Evolutionary conservation across 2,888 invertebrate species (phyloP).

Genomic region (Ypsolopha sequella): DNA sequence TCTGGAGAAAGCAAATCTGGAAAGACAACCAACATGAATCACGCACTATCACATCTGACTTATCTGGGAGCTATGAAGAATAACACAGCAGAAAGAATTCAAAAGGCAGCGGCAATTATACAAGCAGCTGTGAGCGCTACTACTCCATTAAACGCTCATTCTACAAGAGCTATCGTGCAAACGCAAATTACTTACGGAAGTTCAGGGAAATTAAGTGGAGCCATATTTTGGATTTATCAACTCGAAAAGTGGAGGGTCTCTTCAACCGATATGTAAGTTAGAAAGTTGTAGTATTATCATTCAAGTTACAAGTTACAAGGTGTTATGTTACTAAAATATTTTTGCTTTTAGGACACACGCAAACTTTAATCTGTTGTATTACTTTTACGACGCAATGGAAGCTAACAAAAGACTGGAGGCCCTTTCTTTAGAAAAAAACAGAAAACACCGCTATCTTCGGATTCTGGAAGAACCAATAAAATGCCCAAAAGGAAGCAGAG

Average conservation of each 20-base stretch:
- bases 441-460: conserved; percentile 82
- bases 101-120: conserved; percentile 77
- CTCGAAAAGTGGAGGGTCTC: conserved; percentile 92
- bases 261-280: conserved; percentile 77
- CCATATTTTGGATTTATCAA: conserved; percentile 87
- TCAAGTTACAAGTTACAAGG: not conserved
- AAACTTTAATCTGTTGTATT: conserved; percentile 92
- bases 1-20: conserved; percentile 94
- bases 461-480: conserved; percentile 69
- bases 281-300: conserved; percentile 1
- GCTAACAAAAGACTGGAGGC: conserved; percentile 75
- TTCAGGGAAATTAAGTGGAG: conserved; percentile 90
- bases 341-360: conserved; percentile 78
- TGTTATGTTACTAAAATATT: not conserved
- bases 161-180: conserved; percentile 86
- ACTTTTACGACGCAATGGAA: conserved; percentile 87
- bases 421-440: conserved; percentile 76
- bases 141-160: conserved; percentile 86
- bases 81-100: conserved; percentile 74
- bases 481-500: conserved; percentile 73
- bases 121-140: conserved; percentile 87
- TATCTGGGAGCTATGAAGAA: conserved; percentile 82
- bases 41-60: conserved; percentile 84
- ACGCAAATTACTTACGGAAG: conserved; percentile 86
- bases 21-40: conserved; percentile 87